A percentile compares a stretch with the other conserved stretches of the same genome.
Conservation (phyloP, 1,140 invertebrate species). For the Orchestia grillus region DNA sequence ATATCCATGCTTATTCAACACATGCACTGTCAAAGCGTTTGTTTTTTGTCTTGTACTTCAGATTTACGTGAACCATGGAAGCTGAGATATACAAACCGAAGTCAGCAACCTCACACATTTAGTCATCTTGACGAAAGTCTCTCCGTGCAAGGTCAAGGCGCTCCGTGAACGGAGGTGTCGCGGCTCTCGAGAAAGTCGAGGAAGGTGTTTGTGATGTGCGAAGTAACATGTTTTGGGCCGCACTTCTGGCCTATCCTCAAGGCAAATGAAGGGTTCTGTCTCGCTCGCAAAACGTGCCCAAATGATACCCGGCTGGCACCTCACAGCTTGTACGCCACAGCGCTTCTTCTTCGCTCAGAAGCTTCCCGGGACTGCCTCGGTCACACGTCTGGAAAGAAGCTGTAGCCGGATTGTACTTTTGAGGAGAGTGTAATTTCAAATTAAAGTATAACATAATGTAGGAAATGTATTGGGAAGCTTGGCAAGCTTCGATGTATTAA, state of each 20-base stretch:
- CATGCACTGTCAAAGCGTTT: too few species aligned
- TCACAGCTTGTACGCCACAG: background rate
- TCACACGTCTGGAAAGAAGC: background rate
- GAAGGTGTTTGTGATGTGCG: constrained; percentile 53
- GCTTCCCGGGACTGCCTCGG: background rate
- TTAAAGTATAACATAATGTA: too few species aligned
- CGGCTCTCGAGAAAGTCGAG: background rate
- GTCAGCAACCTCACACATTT: background rate
- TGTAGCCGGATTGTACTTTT: too few species aligned
- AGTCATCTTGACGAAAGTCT: background rate
- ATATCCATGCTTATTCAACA: too few species aligned
- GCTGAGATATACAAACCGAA: background rate
- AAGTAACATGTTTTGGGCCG: constrained; percentile 52
- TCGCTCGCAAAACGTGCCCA: background rate
- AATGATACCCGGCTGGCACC: constrained; percentile 3
- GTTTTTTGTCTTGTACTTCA: too few species aligned
- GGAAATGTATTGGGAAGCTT: too few species aligned
- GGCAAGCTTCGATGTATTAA: too few species aligned
- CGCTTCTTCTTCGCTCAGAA: background rate
- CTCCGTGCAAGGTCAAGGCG: background rate
- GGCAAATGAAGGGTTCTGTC: constrained; percentile 26
- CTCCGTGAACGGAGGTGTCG: background rate
- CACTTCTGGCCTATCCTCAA: constrained; percentile 38
- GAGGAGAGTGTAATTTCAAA: too few species aligned
- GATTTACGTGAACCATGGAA: background rate